Evolutionary conservation across 2,888 invertebrate species (phyloP).

Genomic region (Drosophila buzzatii): DNA sequence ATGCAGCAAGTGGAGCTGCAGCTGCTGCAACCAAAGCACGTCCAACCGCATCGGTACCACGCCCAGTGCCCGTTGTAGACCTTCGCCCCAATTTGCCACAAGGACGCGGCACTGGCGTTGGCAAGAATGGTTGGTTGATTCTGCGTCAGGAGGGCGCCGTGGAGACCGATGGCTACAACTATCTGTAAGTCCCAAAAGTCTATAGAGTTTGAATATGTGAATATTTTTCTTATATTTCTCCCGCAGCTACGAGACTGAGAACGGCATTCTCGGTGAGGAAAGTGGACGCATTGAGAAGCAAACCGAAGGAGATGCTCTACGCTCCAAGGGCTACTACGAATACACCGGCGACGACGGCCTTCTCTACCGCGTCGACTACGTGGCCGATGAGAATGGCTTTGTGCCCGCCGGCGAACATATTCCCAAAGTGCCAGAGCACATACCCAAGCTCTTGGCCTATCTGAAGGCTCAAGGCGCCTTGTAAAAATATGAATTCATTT

Average conservation of each 20-base stretch:
- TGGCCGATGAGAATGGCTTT: slow-evolving; percentile 87
- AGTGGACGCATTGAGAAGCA: slow-evolving; percentile 87
- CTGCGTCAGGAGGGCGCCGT: slow-evolving; percentile 86
- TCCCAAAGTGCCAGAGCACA: slow-evolving; percentile 87
- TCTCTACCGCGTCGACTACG: slow-evolving; percentile 86
- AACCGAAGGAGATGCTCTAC: slow-evolving; percentile 87
- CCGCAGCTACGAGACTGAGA: slow-evolving; percentile 86
- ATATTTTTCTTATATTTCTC: no score
- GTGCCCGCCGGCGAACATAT: slow-evolving; percentile 84
- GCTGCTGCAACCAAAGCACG: slow-evolving; percentile 14
- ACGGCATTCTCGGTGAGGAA: slow-evolving; percentile 87
- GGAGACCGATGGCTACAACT: slow-evolving; percentile 87
- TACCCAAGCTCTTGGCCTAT: slow-evolving; percentile 88
- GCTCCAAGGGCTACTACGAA: slow-evolving; percentile 89
- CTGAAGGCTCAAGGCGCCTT: slow-evolving; percentile 85
- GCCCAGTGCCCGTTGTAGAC: slow-evolving; percentile 39
- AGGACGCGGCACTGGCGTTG: slow-evolving; percentile 81
- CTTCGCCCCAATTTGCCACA: slow-evolving; percentile 53
- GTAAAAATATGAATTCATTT: slow-evolving; percentile 14
- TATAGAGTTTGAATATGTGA: no score
- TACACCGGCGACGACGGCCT: slow-evolving; percentile 88
- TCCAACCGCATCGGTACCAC: slow-evolving; percentile 18
- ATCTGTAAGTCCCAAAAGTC: no score
- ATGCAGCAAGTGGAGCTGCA: slow-evolving; percentile 10
- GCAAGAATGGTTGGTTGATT: slow-evolving; percentile 86